Evolutionary conservation across 2,113 vertebrate species (phyloP), one percentile per base, ranked within the genome.

Genomic region (Greenwoodochromis staneri): DNA sequence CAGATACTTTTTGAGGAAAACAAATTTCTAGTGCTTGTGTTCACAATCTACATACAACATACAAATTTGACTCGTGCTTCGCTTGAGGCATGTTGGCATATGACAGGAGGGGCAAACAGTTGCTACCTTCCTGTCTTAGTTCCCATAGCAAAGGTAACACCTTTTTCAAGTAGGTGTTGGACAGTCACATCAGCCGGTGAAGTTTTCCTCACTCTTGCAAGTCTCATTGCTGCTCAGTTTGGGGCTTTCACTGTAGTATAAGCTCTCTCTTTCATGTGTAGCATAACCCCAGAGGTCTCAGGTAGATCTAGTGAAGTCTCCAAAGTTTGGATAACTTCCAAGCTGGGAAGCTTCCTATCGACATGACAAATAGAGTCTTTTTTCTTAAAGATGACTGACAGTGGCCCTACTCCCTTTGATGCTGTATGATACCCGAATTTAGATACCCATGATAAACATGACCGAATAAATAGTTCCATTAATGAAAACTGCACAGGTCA

Each of bases 341-440:
- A 0, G 5, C 9, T 8, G 61, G 10, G 2, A n/a, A n/a, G 17
- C 9, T 63, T 34, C 59, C 9, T 0, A 36, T 1, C 2, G 6
- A n/a, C 59, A 69, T 69, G 7, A 69, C 12, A 38, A 69, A 69
- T 66, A 36, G 34, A 69, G 1, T 40, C 63, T 40, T 40, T 69
- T 0, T 21, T 5, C 34, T 40, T 69, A 12, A 69, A 38, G 34
- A 8, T 69, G 34, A 21, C 36, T 69, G 34, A 21, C 36, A 40
- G 36, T 69, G 5, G 63, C 11, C 36, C 63, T 40, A n/a, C 10
- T 36, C 10, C 19, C 7, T 13, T 40, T 69, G 4, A 40, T 8
- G n/a, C n/a, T 40, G 7, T 40, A 40, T 40, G 36, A 21, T 38
- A 69, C 19, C 34, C 7, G 1, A 21, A 69, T 69, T 38, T 69